A percentile compares a stretch with the other conserved stretches of the same genome.
phyloP scores from a whole-genome alignment of 2,888 invertebrate species.

The Ophion obscuratus region DNA sequence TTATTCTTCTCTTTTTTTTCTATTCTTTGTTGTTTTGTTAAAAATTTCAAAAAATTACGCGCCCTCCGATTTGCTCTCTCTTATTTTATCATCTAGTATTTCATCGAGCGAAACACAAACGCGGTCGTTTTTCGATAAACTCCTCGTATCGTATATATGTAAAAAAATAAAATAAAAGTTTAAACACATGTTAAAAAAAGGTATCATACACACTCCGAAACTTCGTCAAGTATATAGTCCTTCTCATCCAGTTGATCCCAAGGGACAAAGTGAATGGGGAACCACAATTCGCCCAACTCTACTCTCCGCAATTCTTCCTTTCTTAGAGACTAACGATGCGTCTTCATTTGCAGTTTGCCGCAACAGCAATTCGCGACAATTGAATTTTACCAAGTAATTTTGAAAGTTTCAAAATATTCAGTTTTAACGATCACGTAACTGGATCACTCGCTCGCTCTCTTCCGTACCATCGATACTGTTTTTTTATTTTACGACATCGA shows the following conservation, averaged over 20 bases:
- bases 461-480: too few relatives aligned
- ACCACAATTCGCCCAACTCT: slow-evolving; percentile 31
- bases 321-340: slow-evolving; percentile 56
- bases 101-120: slow-evolving; percentile 4
- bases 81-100: slow-evolving; percentile 42
- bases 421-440: too few relatives aligned
- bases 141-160: slow-evolving; percentile 44
- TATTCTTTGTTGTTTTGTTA: neutral
- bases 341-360: slow-evolving; percentile 7
- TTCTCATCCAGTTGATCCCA: slow-evolving; percentile 40
- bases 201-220: slow-evolving; percentile 59
- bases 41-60: slow-evolving; percentile 47
- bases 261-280: neutral
- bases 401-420: too few relatives aligned
- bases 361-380: too few relatives aligned
- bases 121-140: slow-evolving; percentile 39
- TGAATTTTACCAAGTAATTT: too few relatives aligned
- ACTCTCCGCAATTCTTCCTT: slow-evolving; percentile 10
- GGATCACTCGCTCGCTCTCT: too few relatives aligned
- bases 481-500: too few relatives aligned
- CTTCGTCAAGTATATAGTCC: slow-evolving; percentile 43
- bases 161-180: slow-evolving; percentile 37
- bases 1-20: slow-evolving; percentile 11
- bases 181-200: slow-evolving; percentile 52
- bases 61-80: slow-evolving; percentile 1